Conservation (phyloP, 1,140 invertebrate genomes). For the Solen grandis region DNA sequence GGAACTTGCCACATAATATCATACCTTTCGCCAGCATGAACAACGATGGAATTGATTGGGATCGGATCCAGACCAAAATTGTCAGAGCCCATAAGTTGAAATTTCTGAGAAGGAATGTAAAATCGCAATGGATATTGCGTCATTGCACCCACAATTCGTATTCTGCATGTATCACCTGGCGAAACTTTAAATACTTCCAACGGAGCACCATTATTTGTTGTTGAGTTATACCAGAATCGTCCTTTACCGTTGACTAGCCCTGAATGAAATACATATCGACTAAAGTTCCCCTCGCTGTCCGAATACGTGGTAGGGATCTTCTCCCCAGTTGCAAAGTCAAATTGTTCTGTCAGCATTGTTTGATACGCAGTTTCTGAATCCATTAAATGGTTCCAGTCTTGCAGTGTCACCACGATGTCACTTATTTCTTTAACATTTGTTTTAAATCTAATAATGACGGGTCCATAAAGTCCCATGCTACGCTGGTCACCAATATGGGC, state of each 20-base stretch:
- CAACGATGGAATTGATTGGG: conserved; percentile 29
- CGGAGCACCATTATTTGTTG: conserved; percentile 62
- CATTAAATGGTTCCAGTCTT: conserved; percentile 68
- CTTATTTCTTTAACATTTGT: conserved; percentile 10
- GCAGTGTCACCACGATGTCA: conserved; percentile 31
- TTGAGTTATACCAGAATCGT: conserved; percentile 42
- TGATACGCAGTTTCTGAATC: conserved; percentile 57
- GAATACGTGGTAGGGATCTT: conserved; percentile 22
- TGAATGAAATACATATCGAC: conserved; percentile 60
- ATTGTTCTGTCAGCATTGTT: conserved; percentile 54
- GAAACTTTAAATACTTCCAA: conserved; percentile 50
- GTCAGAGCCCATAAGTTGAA: conserved; percentile 19
- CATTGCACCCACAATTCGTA: conserved; percentile 1
- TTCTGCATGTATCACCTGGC: not conserved
- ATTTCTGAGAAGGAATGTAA: not conserved
- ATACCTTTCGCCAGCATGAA: conserved; percentile 53
- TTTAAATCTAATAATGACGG: conserved; percentile 55
- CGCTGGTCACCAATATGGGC: conserved; percentile 68
- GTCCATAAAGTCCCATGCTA: conserved; percentile 67
- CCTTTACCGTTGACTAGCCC: conserved; percentile 73
- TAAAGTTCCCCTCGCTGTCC: conserved; percentile 45
- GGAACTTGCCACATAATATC: conserved; percentile 6
- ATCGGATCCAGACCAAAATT: not conserved
- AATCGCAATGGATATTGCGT: conserved; percentile 39
- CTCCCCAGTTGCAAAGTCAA: not conserved